Base-by-base conservation (phyloP, 1,140 invertebrate species). In the Macrocentrus cingulum region DNA sequence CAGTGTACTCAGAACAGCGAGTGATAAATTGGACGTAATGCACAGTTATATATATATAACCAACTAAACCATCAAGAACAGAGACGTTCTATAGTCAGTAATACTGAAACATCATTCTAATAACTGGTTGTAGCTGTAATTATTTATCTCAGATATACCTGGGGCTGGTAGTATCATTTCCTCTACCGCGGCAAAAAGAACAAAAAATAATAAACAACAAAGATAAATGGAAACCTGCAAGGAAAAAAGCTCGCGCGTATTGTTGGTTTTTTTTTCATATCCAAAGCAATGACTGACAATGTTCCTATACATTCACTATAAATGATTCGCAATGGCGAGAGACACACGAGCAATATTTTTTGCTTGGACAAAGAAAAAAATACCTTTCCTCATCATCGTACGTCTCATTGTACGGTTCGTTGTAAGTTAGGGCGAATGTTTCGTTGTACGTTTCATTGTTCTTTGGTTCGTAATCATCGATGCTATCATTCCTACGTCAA, bases 101-200 rank as follows among this genome's bases (percentile, higher is more conserved):
- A n/a, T n/a, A n/a, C n/a, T n/a, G n/a, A n/a, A n/a, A n/a, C n/a
- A n/a, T n/a, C n/a, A n/a, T n/a, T n/a, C n/a, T n/a, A n/a, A n/a
- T n/a, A n/a, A n/a, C n/a, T n/a, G n/a, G 8, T 34, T 34, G 32
- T 9, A 9, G 32, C n/a, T 34, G 8, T 34, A 34, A 34, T n/a
- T n/a, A 39, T 9, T 6, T 18, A 50, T 32, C 9, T 1, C 16
- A 32, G 37, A 64, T 70, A 56, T 76, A 74, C 71, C 70, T 76
- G 72, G 66, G 65, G 45, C 48, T 50, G 29, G 67, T 70, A n/a
- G n/a, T n/a, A n/a, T n/a, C n/a, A 65, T 67, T 63, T 69, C 72
- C 72, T 74, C 66, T 23, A 69, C 66, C 65, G 71, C 70, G 25
- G 4, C 4, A 5, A 29, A 72, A 64, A 50, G 16, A 50, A 16